These are phyloP conservation scores for Grapholita molesta DNA, from an alignment of 1,140 invertebrate species.

Conservation along the genomic window DNA sequence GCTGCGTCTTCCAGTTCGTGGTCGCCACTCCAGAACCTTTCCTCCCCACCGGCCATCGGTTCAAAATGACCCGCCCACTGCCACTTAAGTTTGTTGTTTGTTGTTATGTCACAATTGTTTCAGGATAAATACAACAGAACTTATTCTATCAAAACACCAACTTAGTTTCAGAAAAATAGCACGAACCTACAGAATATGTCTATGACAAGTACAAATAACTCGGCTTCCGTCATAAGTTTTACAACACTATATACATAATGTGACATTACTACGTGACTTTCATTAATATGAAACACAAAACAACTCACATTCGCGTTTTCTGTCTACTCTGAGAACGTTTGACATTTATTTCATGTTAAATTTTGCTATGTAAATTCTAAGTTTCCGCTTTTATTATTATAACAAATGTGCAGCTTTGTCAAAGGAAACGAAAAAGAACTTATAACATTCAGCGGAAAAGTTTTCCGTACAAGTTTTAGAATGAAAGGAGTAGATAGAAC, in stretches of 20 bases:
- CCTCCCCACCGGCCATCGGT: too few relatives aligned
- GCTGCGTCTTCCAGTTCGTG: too few relatives aligned
- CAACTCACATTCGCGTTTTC: not conserved
- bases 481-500: not conserved
- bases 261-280: not conserved
- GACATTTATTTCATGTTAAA: not conserved
- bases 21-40: too few relatives aligned
- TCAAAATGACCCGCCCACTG: too few relatives aligned
- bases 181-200: too few relatives aligned
- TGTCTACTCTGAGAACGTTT: not conserved
- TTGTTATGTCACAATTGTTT: too few relatives aligned
- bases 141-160: too few relatives aligned
- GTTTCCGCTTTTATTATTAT: slow-evolving; percentile 9
- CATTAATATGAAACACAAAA: slow-evolving; percentile 2
- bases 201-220: not conserved
- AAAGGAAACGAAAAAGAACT: not conserved
- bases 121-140: too few relatives aligned
- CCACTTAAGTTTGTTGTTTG: too few relatives aligned
- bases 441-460: not conserved
- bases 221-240: not conserved
- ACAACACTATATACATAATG: not conserved
- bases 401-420: slow-evolving; percentile 6
- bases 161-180: too few relatives aligned
- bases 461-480: not conserved
- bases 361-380: not conserved